Percentiles rank a stretch among this genome's conserved stretches.
phyloP scores from a whole-genome alignment of 2,113 vertebrate genomes.

The Rhadina sibilatrix region DNA sequence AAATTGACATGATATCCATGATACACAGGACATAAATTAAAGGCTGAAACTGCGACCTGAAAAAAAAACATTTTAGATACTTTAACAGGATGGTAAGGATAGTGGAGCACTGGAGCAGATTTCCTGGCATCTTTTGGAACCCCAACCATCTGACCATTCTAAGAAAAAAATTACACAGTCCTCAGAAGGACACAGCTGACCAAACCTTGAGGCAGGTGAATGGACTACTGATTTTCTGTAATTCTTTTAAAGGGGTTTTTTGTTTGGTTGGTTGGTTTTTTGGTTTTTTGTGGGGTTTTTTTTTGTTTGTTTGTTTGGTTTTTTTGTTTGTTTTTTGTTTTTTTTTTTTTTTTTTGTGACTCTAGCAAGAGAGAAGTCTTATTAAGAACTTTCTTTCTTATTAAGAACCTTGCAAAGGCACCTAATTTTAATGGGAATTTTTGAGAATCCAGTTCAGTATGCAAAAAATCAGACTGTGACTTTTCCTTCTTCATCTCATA shows the following conservation, averaged over 20 bases:
- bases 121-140: not conserved
- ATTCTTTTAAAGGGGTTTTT: not conserved
- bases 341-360: not conserved
- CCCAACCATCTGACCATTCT: not conserved
- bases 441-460: not conserved
- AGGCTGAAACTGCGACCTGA: not conserved
- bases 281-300: too few relatives aligned
- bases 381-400: too few relatives aligned
- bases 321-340: not conserved
- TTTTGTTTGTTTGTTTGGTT: too few relatives aligned
- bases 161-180: not conserved
- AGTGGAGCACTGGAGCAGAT: not conserved
- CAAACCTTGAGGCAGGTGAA: not conserved
- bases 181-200: not conserved
- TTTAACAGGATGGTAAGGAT: not conserved
- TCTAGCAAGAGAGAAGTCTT: not conserved
- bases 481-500: not conserved
- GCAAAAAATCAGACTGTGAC: not conserved
- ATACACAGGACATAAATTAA: not conserved
- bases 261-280: too few relatives aligned
- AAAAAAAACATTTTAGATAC: not conserved
- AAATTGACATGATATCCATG: not conserved
- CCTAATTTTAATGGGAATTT: not conserved
- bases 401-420: not conserved
- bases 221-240: not conserved